Evolutionary conservation across 2,113 vertebrate genomes (phyloP).

Genomic region (Echinops telfairi): DNA sequence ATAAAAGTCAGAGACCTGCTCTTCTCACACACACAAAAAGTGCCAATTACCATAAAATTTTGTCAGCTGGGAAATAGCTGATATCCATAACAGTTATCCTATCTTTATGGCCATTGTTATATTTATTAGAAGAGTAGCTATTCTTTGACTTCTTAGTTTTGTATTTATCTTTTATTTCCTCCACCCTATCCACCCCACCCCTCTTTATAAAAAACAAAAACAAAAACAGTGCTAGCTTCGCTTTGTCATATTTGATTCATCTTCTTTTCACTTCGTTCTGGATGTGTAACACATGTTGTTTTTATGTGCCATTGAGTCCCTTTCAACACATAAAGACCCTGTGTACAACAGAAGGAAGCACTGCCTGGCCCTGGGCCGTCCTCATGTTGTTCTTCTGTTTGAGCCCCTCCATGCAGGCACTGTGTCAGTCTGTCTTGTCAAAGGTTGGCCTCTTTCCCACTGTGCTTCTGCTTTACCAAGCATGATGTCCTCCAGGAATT

Average conservation of each 20-base stretch:
- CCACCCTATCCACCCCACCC: not conserved
- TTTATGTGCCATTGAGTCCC: no score
- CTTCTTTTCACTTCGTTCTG: not conserved
- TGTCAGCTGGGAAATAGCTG: not conserved
- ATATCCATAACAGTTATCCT: not conserved
- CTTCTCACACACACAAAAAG: not conserved
- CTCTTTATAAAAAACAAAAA: not conserved
- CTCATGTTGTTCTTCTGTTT: no score
- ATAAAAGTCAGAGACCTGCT: not conserved
- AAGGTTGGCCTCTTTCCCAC: no score
- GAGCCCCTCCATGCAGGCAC: no score
- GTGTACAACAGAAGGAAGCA: no score
- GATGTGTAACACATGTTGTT: not conserved
- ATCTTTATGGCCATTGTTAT: not conserved
- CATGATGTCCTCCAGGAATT: no score
- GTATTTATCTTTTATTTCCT: not conserved
- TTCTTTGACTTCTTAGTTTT: not conserved
- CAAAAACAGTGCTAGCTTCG: not conserved
- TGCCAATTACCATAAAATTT: not conserved
- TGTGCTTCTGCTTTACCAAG: no score
- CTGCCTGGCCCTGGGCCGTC: no score
- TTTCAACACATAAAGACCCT: no score
- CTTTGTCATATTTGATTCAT: not conserved
- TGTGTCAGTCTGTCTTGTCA: no score
- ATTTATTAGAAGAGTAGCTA: conserved; percentile 15